phyloP scores from a whole-genome alignment of 2,888 invertebrate genomes.

The Acanthoscelides obtectus region DNA sequence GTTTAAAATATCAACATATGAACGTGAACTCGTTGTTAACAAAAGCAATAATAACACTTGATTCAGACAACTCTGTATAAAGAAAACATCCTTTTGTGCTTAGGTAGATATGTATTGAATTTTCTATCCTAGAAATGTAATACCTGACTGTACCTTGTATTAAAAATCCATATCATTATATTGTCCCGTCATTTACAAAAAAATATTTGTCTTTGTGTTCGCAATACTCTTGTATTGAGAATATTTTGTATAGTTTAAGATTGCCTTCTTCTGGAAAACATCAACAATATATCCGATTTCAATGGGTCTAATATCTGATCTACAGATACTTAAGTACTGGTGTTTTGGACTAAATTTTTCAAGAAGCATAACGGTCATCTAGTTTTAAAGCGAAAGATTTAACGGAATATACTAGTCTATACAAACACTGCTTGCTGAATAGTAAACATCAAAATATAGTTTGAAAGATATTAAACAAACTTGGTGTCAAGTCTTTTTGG shows the following conservation, averaged over 20 bases:
- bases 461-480: too few relatives aligned
- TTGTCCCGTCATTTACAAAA: neutral
- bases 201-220: neutral
- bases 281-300: neutral
- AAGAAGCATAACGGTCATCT: too few relatives aligned
- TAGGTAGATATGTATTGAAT: neutral
- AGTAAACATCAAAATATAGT: too few relatives aligned
- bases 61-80: neutral
- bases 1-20: neutral
- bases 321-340: neutral
- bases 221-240: neutral
- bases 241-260: neutral
- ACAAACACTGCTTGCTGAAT: too few relatives aligned
- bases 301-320: neutral
- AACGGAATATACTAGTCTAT: too few relatives aligned
- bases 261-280: neutral
- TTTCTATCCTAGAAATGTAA: neutral
- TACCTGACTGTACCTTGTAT: neutral
- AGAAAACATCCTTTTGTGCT: neutral
- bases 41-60: neutral
- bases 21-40: neutral
- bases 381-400: too few relatives aligned
- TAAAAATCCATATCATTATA: neutral
- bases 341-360: too few relatives aligned
- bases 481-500: too few relatives aligned